Evolutionary conservation across 2,888 invertebrate genomes (phyloP), one percentile per base, ranked within the genome.

Genomic region (Dascillus cervinus): DNA sequence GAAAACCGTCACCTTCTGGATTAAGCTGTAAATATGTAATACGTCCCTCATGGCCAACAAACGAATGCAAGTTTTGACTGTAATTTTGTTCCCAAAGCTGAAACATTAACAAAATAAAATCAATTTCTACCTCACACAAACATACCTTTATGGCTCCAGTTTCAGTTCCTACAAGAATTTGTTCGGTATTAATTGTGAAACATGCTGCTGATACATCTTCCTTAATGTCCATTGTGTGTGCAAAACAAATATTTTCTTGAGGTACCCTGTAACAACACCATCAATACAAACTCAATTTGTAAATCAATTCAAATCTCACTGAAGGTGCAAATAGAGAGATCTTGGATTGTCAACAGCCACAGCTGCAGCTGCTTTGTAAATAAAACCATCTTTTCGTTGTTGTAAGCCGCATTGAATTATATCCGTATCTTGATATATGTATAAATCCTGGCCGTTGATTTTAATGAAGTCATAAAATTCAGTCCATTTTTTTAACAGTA

Each of bases 341-440:
- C 62, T 58, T 17, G 66, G 64, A 34, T 64, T 61, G 9, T 64
- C 59, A 13, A 58, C 60, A 1, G 78, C 77, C 3, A 76, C 54
- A 27, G 66, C 55, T 11, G 62, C 57, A 0, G 80, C 80, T 37
- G 68, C 69, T 11, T 70, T 60, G 44, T 72, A 75, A 0, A 82
- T 66, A 17, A 65, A 65, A 12, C 75, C 77, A 33, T 69, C 67
- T 15, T 66, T 63, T n/a, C 73, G 70, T 53, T 79, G 71, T 46
- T 77, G 77, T 12, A 85, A 61, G 2, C 79, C 80, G 43, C 79
- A 74, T 54, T 85, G 84, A 10, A 83, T 62, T 22, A 84, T 72
- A 55, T 82, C 79, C 0, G 76, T 73, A 40, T 69, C 68, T 3
- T 71, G 69, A 46, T 76, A 77, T 32, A 72, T 71, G 44, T 73